Evolutionary conservation across 2,113 vertebrate species (phyloP).

Genomic region (Pterocles orientalis): DNA sequence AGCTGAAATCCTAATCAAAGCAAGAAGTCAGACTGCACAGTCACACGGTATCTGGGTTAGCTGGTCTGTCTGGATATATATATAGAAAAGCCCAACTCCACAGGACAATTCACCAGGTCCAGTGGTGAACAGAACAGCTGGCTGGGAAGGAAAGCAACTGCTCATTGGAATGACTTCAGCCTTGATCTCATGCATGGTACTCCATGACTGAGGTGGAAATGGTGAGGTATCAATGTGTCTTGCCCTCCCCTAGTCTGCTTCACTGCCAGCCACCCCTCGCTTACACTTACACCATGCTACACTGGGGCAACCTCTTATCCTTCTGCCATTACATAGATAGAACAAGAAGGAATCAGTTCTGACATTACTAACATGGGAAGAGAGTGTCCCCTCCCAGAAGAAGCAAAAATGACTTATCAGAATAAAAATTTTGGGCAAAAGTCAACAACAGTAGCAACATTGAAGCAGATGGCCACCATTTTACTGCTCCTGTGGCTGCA

Average conservation of each 20-base stretch:
- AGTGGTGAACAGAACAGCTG: not conserved
- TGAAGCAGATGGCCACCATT: not conserved
- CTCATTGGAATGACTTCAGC: not conserved
- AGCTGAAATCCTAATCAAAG: not conserved
- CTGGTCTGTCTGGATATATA: not conserved
- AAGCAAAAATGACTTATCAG: not conserved
- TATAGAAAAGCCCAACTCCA: not conserved
- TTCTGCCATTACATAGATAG: not conserved
- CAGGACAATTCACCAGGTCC: not conserved
- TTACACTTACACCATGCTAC: not conserved
- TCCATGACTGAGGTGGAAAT: not conserved
- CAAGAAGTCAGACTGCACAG: not conserved
- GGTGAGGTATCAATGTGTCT: not conserved
- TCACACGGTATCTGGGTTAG: not conserved
- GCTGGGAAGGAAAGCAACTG: not conserved
- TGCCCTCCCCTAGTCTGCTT: not conserved
- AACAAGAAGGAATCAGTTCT: not conserved
- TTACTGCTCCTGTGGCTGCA: not conserved
- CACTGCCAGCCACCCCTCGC: fast-evolving
- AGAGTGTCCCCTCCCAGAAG: not conserved
- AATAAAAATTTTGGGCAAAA: not conserved
- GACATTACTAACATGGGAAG: not conserved
- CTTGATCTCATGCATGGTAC: not conserved
- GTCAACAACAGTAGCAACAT: not conserved
- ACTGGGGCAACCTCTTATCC: not conserved